These are phyloP conservation scores for Coleophora deauratella DNA, from an alignment of 2,888 invertebrate species.

Conservation along the genomic window DNA sequence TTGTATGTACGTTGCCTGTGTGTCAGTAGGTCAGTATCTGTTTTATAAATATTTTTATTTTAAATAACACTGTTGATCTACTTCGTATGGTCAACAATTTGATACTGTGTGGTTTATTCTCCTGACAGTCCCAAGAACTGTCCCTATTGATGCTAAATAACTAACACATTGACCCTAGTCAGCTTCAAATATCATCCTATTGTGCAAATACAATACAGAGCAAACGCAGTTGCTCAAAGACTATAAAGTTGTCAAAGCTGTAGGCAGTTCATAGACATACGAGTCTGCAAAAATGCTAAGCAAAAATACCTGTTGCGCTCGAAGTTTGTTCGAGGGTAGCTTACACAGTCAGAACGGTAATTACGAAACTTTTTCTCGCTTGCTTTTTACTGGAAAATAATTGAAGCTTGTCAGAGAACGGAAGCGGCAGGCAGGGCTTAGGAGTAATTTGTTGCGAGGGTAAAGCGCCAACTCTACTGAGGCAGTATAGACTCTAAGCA, in stretches of 20 bases:
- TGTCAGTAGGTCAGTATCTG: no score
- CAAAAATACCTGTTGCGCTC: slow-evolving; percentile 33
- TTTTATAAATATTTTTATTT: no score
- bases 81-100: no score
- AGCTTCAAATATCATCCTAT: not conserved
- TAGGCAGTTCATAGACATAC: slow-evolving; percentile 4
- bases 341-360: slow-evolving; percentile 24
- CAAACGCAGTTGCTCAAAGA: slow-evolving; percentile 9
- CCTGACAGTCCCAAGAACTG: no score
- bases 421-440: slow-evolving; percentile 4
- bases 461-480: not conserved
- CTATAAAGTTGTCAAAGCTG: no score
- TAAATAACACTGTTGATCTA: no score
- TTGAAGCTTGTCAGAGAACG: slow-evolving; percentile 26
- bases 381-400: slow-evolving; percentile 26
- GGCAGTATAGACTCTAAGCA: no score
- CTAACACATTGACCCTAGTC: no score
- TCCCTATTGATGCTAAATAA: not conserved
- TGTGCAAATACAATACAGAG: slow-evolving; percentile 4
- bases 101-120: no score
- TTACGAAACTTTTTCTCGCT: slow-evolving; percentile 31
- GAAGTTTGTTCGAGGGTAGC: not conserved
- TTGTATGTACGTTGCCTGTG: no score
- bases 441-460: slow-evolving; percentile 17
- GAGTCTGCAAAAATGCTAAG: slow-evolving; percentile 27